These are phyloP conservation scores for Amphimallon solstitiale DNA, from an alignment of 2,888 invertebrate species.

Conservation along the genomic window DNA sequence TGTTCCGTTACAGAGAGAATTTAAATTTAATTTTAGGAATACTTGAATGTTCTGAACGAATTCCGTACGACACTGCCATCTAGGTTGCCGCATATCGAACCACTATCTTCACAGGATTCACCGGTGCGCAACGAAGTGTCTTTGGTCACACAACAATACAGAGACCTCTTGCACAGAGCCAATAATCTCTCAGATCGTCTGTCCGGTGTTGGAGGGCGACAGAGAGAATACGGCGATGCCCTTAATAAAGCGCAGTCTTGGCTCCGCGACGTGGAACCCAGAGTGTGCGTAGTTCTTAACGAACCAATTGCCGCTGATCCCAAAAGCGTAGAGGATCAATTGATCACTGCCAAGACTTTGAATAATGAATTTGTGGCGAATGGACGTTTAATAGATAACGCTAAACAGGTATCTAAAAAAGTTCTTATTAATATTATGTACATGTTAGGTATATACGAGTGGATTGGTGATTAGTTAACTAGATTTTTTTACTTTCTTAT, in stretches of 20 bases:
- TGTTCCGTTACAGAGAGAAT: neutral
- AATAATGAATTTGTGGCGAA: conserved; percentile 90
- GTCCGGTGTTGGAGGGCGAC: conserved; percentile 80
- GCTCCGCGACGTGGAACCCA: conserved; percentile 82
- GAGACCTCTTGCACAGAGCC: conserved; percentile 83
- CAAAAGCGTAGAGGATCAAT: conserved; percentile 86
- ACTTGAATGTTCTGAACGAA: conserved; percentile 83
- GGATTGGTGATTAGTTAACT: too few relatives aligned
- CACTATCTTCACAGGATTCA: conserved; percentile 75
- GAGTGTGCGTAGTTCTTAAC: conserved; percentile 78
- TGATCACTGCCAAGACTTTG: conserved; percentile 82
- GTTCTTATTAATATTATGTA: neutral
- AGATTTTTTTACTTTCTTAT: too few relatives aligned
- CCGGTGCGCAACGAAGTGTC: conserved; percentile 82
- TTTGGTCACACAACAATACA: conserved; percentile 80
- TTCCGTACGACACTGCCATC: conserved; percentile 87
- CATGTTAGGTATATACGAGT: neutral
- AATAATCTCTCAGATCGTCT: conserved; percentile 85
- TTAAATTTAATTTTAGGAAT: conserved; percentile 68
- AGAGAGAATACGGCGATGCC: conserved; percentile 83
- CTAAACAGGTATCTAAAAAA: conserved; percentile 70
- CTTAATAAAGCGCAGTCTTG: conserved; percentile 83
- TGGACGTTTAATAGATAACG: conserved; percentile 85
- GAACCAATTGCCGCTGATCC: conserved; percentile 90
- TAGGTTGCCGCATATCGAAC: conserved; percentile 81